These are phyloP conservation scores for Ateles fusciceps DNA, from an alignment of 2,797 vertebrate genomes.

Conservation along the genomic window DNA sequence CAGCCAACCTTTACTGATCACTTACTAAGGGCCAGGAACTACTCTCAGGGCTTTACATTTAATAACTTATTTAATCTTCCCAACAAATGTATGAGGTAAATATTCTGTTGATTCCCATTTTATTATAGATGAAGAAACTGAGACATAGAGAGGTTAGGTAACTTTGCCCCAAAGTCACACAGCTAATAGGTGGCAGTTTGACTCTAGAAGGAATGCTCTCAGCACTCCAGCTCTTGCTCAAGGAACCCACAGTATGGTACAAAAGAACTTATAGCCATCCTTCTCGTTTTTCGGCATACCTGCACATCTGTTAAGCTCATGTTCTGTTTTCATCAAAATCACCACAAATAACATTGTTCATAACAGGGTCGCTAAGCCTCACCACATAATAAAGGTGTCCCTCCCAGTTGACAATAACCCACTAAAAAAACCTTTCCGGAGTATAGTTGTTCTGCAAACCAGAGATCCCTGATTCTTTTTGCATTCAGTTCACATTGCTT, in stretches of 20 bases:
- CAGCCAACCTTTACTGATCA: constrained; percentile 23
- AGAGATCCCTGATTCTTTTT: background rate
- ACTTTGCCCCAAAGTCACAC: background rate
- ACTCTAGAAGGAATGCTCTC: background rate
- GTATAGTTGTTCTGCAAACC: background rate
- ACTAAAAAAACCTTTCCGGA: constrained; percentile 34
- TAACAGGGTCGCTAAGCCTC: background rate
- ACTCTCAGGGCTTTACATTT: constrained; percentile 24
- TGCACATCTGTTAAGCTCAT: background rate
- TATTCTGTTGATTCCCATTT: background rate
- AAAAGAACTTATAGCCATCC: background rate
- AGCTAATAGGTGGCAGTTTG: background rate
- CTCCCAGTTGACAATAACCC: background rate
- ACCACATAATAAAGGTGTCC: background rate
- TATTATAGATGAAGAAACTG: background rate
- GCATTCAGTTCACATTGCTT: background rate
- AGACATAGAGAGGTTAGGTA: background rate
- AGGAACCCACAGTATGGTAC: background rate
- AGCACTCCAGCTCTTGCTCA: background rate
- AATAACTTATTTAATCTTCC: constrained; percentile 48
- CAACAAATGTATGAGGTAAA: constrained; percentile 27
- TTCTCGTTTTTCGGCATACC: background rate
- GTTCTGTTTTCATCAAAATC: constrained; percentile 4
- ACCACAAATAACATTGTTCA: constrained; percentile 36
- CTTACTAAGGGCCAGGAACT: constrained; percentile 23